Evolutionary conservation across 2,888 invertebrate species (phyloP), one percentile per base, ranked within the genome.

Genomic region (Agonopterix alstromeriana): DNA sequence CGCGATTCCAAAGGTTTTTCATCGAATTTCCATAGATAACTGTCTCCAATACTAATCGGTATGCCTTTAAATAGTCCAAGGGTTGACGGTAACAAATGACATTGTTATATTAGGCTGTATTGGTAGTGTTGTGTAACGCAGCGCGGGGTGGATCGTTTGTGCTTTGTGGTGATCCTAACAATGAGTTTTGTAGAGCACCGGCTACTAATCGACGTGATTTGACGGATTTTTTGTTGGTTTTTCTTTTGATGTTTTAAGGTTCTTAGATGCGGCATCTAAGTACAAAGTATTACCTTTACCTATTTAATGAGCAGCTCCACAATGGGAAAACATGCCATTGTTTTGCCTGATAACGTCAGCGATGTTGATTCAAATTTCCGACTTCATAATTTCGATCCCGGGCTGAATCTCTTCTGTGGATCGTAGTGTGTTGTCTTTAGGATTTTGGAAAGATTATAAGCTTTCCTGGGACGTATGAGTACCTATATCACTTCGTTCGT

Each of bases 191-290:
- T 83, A 77, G 73, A 79, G 79, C 82, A 83, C 77, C 70, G 73
- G 66, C 58, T 74, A 76, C 86, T 87, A 87, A 88, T 87, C 87
- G 88, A 80, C 87, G 77, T 88, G 87, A 88, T 79, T 77, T 71
- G 81, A 70, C 88, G 64, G 53, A 10, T 71, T 85, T 85, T 73
- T 80, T 70, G 61, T 65, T 59, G 53, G 53, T 56, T 56, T 49
- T 27, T 44, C 56, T 27, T 54, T 10, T 2, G 50, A 65, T 73
- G 14, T 43, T 48, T 48, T 49, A 48, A 35, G 52, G 56, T 54
- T 45, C 42, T 50, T 62, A 59, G 65, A 67, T 62, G 53, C 53
- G 74, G 64, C 48, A 55, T 48, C 38, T 9, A 8, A 10, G 27
- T 3, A 5, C 5, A 27, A 27, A 5, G 27, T 0, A 27, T 5